Percentiles rank a stretch among this genome's conserved stretches.
phyloP scores from a whole-genome alignment of 92 coral and sea anemone species.

The Epizoanthus scotinus region DNA sequence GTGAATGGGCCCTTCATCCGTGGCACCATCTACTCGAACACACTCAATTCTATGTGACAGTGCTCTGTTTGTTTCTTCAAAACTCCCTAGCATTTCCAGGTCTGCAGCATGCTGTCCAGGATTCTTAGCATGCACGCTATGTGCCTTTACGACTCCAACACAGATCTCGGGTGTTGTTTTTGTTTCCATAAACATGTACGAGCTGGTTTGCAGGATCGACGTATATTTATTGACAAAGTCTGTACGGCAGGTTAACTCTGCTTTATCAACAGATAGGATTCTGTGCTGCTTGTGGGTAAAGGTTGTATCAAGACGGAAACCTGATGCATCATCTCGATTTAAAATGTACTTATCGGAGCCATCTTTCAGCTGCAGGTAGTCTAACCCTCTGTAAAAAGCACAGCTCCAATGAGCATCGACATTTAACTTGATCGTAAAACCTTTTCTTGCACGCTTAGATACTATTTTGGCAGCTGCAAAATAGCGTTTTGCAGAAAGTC shows the following conservation, averaged over 20 bases:
- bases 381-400: conserved; percentile 36
- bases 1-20: conserved; percentile 36
- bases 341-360: conserved; percentile 28
- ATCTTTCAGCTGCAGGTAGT: conserved; percentile 31
- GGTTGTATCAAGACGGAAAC: conserved; percentile 44
- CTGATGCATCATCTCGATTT: conserved; percentile 39
- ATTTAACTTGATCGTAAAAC: conserved; percentile 35
- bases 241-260: conserved; percentile 46
- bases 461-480: conserved; percentile 27
- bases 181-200: conserved; percentile 37
- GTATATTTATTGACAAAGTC: conserved; percentile 46
- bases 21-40: conserved; percentile 39
- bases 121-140: not conserved
- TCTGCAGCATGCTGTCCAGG: conserved; percentile 40
- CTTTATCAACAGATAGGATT: conserved; percentile 26
- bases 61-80: conserved; percentile 1
- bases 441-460: conserved; percentile 40
- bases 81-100: conserved; percentile 22
- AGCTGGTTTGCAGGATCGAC: conserved; percentile 41
- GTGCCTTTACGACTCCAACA: conserved; percentile 46
- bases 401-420: conserved; percentile 43
- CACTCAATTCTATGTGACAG: conserved; percentile 38
- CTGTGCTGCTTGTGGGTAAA: conserved; percentile 37
- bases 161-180: conserved; percentile 21
- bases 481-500: conserved; percentile 38